Evolutionary conservation across 2,113 vertebrate genomes (phyloP).

Genomic region (Sinocyclocheilus rhinocerous): DNA sequence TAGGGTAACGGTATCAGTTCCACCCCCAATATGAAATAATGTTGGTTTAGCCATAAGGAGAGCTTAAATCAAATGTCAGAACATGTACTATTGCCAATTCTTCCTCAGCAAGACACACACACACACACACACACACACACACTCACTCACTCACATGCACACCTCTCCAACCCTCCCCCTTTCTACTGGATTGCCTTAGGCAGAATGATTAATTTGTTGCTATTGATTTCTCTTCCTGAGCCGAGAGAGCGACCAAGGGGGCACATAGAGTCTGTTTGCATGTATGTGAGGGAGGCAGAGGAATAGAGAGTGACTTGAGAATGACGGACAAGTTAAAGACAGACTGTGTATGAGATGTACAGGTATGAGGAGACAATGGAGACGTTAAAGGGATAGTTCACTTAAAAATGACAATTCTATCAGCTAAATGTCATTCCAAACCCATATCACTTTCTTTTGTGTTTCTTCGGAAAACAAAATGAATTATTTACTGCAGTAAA

Average conservation of each 20-base stretch:
- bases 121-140: neutral
- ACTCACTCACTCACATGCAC: neutral
- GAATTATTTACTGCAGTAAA: neutral
- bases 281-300: constrained; percentile 21
- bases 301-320: constrained; percentile 15
- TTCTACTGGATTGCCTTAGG: constrained; percentile 54
- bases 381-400: neutral
- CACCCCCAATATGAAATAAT: constrained; percentile 4
- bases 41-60: constrained; percentile 28
- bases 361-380: neutral
- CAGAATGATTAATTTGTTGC: constrained; percentile 64
- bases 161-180: constrained; percentile 30
- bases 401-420: neutral
- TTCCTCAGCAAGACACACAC: constrained; percentile 27
- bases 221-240: constrained; percentile 62
- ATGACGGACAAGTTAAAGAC: constrained; percentile 18
- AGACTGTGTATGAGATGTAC: constrained; percentile 2
- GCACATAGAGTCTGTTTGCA: constrained; percentile 15
- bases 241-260: constrained; percentile 49
- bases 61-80: constrained; percentile 45
- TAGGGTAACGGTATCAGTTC: constrained; percentile 15
- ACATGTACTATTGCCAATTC: constrained; percentile 38
- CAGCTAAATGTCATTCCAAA: neutral
- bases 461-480: neutral
- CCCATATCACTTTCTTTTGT: neutral